phyloP scores from a whole-genome alignment of 2,888 invertebrate genomes.

The Napeogenes inachia region DNA sequence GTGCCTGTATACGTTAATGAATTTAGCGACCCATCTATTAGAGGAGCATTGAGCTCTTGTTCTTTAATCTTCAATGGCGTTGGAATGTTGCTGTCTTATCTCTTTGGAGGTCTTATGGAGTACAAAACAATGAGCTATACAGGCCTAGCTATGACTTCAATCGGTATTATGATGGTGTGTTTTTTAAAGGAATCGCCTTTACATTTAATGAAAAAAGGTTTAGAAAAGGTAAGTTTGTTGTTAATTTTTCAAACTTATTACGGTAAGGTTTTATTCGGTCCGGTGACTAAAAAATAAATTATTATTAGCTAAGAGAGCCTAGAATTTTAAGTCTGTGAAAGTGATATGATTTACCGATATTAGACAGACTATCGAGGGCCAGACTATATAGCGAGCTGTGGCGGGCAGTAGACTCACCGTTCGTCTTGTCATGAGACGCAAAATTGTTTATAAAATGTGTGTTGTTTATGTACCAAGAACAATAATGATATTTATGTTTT shows the following conservation, averaged over 20 bases:
- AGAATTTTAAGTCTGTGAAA: no score
- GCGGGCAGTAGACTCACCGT: no score
- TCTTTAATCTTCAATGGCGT: slow-evolving; percentile 20
- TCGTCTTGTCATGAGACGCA: no score
- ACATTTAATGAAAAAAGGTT: slow-evolving; percentile 20
- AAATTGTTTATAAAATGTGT: background rate
- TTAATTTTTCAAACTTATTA: background rate
- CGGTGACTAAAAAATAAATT: no score
- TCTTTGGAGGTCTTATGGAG: slow-evolving; percentile 43
- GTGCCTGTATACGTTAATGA: slow-evolving; percentile 33
- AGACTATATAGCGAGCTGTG: no score
- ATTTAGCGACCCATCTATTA: slow-evolving; percentile 25
- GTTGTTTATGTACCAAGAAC: no score
- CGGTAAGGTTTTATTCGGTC: slow-evolving; percentile 36
- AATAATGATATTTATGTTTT: no score
- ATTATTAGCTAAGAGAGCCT: no score
- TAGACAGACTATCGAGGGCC: no score
- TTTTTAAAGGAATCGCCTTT: slow-evolving; percentile 45
- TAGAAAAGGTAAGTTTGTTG: background rate
- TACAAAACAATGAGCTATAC: slow-evolving; percentile 45
- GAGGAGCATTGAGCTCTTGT: slow-evolving; percentile 25
- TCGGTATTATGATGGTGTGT: slow-evolving; percentile 34
- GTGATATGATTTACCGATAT: no score
- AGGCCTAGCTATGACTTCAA: slow-evolving; percentile 36
- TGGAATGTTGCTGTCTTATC: slow-evolving; percentile 26